These are phyloP conservation scores for Agapostemon virescens DNA, from an alignment of 2,888 invertebrate genomes.

Conservation along the genomic window DNA sequence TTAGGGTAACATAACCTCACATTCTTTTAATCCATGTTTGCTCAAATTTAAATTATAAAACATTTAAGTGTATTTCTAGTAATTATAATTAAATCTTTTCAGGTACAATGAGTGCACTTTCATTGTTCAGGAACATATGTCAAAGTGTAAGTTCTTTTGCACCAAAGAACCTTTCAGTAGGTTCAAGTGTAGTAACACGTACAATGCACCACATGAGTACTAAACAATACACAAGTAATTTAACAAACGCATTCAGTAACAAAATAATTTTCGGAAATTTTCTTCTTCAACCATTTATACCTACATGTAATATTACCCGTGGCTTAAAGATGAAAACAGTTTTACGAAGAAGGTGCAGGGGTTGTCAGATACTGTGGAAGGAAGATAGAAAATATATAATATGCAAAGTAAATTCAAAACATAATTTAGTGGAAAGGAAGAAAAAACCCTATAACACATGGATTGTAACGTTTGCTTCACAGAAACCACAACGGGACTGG, in stretches of 20 bases:
- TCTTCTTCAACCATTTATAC: conserved; percentile 69
- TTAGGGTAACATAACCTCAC: conserved; percentile 7
- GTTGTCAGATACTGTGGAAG: conserved; percentile 88
- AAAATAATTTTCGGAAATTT: conserved; percentile 26
- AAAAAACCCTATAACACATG: conserved; percentile 87
- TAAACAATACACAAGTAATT: conserved; percentile 23
- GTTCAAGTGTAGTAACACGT: conserved; percentile 5
- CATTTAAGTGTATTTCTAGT: neutral
- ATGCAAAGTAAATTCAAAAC: conserved; percentile 89
- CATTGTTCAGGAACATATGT: conserved; percentile 50
- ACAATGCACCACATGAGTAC: conserved; percentile 36
- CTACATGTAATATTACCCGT: conserved; percentile 79
- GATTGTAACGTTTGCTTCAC: conserved; percentile 89
- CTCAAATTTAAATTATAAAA: neutral
- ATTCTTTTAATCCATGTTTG: neutral
- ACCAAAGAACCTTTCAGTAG: conserved; percentile 24
- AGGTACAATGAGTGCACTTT: conserved; percentile 51
- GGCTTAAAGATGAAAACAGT: conserved; percentile 88
- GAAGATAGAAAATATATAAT: conserved; percentile 87
- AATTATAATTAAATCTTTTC: conserved; percentile 31
- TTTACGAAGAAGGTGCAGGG: conserved; percentile 87
- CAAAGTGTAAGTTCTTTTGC: conserved; percentile 37
- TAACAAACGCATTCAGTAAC: neutral
- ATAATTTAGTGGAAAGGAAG: conserved; percentile 90
- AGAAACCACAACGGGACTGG: conserved; percentile 83